Evolutionary conservation across 2,113 vertebrate genomes (phyloP), one percentile per base, ranked within the genome.

Genomic region (Platichthys flesus): DNA sequence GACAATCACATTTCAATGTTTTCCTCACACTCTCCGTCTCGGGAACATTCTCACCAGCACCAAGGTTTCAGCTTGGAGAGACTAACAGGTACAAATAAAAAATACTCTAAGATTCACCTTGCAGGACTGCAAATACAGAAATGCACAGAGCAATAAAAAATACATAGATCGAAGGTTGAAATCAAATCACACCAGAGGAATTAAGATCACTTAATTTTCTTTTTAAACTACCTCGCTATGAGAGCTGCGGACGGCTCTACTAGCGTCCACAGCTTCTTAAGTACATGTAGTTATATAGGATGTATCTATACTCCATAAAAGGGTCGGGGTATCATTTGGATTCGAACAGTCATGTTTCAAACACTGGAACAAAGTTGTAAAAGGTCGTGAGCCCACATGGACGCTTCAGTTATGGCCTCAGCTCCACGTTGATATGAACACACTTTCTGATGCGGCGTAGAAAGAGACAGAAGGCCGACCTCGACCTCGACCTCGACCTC

Each of bases 61-160:
- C 91, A 81, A 89, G 67, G 79, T 85, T 85, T 92, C 88, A 91
- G 89, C 90, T 91, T 81, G 83, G 79, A 76, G 79, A 88, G 89
- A 87, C 93, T 84, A 89, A 91, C 70, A 64, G 68, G 81, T 78
- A 68, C 83, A 90, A 90, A 89, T 91, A 76, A 91, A 85, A 93
- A 93, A 91, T 81, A 90, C 85, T 90, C 90, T 86, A 91, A 81
- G 74, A 88, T 90, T 92, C 90, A 92, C 91, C 86, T 87, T 89
- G 83, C 91, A 85, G 90, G 83, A 94, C 93, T 89, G 93, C 90
- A 92, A 92, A 89, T 93, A 94, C 92, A 91, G 87, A 92, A 94
- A 94, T 87, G 88, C 93, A 94, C 91, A 90, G 88, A 89, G 90
- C 90, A 92, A 92, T 89, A 93, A 89, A 94, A 94, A 94, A 92